These are phyloP conservation scores for Leptopilina boulardi DNA, from an alignment of 1,140 invertebrate genomes.

Conservation along the genomic window DNA sequence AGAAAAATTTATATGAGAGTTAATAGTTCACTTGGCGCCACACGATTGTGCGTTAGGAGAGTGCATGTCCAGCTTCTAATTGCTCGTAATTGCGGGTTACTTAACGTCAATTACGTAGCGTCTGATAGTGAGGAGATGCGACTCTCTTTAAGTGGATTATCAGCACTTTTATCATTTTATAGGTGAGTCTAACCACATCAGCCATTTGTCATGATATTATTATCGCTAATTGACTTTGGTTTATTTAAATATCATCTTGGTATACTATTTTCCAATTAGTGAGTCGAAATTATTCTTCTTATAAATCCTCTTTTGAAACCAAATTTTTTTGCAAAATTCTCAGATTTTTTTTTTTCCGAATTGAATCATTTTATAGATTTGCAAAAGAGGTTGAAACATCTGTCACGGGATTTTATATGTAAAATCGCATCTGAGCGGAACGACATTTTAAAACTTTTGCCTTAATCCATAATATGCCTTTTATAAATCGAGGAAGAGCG, in stretches of 20 bases:
- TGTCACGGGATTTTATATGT: neutral
- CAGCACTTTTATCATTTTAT: slow-evolving; percentile 20
- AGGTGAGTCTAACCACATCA: neutral
- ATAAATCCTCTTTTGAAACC: no score
- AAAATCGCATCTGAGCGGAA: slow-evolving; percentile 18
- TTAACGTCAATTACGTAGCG: slow-evolving; percentile 50
- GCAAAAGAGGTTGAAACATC: neutral
- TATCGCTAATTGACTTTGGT: neutral
- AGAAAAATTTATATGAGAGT: neutral
- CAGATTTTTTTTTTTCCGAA: no score
- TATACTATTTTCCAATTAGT: neutral
- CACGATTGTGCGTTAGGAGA: slow-evolving; percentile 17
- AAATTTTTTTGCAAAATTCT: no score
- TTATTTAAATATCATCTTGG: neutral
- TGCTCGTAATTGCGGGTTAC: slow-evolving; percentile 51
- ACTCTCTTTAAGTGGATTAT: slow-evolving; percentile 41
- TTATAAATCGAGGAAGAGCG: slow-evolving; percentile 11
- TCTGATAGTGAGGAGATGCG: slow-evolving; percentile 37
- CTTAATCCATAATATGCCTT: slow-evolving; percentile 5
- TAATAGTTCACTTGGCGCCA: neutral
- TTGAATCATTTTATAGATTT: neutral
- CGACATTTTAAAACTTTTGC: slow-evolving; percentile 21
- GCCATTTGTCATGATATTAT: slow-evolving; percentile 10
- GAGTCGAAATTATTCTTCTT: no score
- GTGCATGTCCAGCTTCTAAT: slow-evolving; percentile 38